Evolutionary conservation across 1,140 invertebrate species (phyloP).

Genomic region (Calycopis cecrops): DNA sequence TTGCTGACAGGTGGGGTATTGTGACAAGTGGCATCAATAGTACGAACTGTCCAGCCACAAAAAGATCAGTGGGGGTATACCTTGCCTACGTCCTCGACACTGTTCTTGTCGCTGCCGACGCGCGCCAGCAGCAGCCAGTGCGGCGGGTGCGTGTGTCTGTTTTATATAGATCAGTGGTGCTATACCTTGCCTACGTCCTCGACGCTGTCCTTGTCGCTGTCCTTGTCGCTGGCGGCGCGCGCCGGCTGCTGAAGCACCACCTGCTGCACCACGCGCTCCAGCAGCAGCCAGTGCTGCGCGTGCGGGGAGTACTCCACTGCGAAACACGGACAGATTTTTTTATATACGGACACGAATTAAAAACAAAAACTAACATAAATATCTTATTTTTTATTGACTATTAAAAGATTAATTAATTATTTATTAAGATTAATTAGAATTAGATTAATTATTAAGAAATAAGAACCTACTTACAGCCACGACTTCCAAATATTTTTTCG

Average conservation of each 20-base stretch:
- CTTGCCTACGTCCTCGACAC: conserved; percentile 39
- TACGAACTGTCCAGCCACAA: no score
- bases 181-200: no score
- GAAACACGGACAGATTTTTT: conserved; percentile 18
- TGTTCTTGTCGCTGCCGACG: conserved; percentile 40
- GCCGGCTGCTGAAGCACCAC: conserved; percentile 88
- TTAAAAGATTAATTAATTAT: no score
- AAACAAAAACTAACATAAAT: no score
- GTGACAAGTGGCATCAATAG: no score
- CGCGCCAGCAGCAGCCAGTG: conserved; percentile 91
- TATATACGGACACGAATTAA: neutral
- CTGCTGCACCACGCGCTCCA: conserved; percentile 97
- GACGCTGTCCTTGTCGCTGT: conserved; percentile 33
- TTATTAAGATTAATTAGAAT: no score
- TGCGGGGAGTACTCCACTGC: conserved; percentile 77
- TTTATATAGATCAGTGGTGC: no score
- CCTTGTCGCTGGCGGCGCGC: conserved; percentile 43
- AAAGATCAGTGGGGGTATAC: conserved; percentile 24
- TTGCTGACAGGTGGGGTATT: no score
- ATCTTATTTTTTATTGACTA: no score
- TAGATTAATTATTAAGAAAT: no score
- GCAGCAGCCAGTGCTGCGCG: conserved; percentile 94
- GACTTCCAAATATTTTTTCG: no score
- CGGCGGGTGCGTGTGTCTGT: conserved; percentile 89
- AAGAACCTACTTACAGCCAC: no score